These are phyloP conservation scores for Gnathonemus echidnorhynchus DNA, from an alignment of 2,113 vertebrate species.

Conservation along the genomic window DNA sequence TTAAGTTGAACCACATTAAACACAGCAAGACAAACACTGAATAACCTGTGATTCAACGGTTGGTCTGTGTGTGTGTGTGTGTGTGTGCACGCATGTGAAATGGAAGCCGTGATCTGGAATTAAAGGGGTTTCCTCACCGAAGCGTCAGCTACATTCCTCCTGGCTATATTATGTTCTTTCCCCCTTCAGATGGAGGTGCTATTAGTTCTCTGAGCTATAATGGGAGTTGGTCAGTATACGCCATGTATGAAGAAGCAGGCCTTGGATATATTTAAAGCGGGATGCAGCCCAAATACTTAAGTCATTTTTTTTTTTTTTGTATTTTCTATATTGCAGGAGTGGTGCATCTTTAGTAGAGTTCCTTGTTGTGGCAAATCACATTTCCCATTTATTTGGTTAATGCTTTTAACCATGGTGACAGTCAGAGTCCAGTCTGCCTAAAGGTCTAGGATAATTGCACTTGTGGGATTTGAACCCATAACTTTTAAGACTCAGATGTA, in stretches of 20 bases:
- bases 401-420: background rate
- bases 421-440: background rate
- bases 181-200: background rate
- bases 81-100: background rate
- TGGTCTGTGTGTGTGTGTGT: background rate
- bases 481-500: background rate
- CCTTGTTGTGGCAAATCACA: background rate
- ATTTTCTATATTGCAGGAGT: background rate
- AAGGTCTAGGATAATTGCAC: background rate
- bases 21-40: slow-evolving; percentile 16
- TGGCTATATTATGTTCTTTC: background rate
- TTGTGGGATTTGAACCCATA: background rate
- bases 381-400: background rate
- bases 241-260: background rate
- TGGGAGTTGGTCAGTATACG: background rate
- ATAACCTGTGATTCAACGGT: background rate
- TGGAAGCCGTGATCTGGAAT: background rate
- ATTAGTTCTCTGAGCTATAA: background rate
- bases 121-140: background rate
- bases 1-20: slow-evolving; percentile 33
- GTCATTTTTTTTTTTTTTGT: background rate
- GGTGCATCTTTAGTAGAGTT: background rate
- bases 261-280: background rate
- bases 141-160: background rate
- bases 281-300: background rate